Evolutionary conservation across 2,113 vertebrate species (phyloP), one percentile per base, ranked within the genome.

Genomic region (Mormyrus iriodes): DNA sequence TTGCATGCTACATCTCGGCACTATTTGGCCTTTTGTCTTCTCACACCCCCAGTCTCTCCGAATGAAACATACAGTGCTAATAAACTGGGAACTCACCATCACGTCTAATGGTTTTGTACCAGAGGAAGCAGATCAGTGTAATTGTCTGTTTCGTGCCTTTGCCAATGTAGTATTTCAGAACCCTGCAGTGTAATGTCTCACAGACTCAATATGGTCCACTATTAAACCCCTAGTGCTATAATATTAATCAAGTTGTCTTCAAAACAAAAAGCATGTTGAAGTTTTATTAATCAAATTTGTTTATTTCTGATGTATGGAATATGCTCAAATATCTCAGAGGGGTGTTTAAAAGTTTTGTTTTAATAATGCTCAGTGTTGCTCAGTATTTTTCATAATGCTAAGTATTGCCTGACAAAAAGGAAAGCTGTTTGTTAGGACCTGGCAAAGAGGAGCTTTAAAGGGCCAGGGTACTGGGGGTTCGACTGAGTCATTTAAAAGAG

Each of bases 131-230:
- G 51, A 86, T 86, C n/a, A 35, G 85, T 86, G 85, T 53, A 86
- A 86, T 86, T 86, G 55, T 51, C 13, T 86, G n/a, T 86, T 42
- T 86, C 27, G 48, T 55, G 48, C 83, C 85, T 55, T 86, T 21
- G 27, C 31, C 51, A 86, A 8, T 46, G 39, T 19, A 39, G 51
- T 27, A 13, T 6, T 24, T 49, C 83, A 86, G 51, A 86, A 27
- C 19, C 85, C 85, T 24, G n/a, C 27, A 15, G 51, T 39, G 85
- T 27, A 24, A 27, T 53, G 5, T 17, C 48, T 53, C 13, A 51
- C 24, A 35, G 12, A 7, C 31, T 86, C 51, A 86, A 19, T 86
- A 86, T 53, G 27, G 49, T 53, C 48, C 49, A 13, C 85, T 55
- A 86, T 86, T 86, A 55, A 55, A 86, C 85, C 27, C 85, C 53